phyloP scores from a whole-genome alignment of 2,797 vertebrate genomes.

The Florisuga fusca region DNA sequence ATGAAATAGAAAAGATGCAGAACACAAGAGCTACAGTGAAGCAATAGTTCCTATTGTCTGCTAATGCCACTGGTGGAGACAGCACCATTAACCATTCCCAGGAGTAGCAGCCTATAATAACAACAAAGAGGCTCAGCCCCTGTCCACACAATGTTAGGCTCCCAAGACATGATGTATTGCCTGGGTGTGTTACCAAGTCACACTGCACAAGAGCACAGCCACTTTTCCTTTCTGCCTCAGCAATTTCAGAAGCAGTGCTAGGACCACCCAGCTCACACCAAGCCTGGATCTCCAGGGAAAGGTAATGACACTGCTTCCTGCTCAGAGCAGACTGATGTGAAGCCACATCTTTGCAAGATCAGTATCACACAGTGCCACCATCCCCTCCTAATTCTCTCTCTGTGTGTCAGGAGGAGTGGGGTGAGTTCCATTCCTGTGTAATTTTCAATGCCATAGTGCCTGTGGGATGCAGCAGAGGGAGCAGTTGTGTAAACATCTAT shows the following conservation, averaged over 20 bases:
- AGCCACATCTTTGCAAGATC: background rate
- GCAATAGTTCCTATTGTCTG: background rate
- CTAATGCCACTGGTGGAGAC: background rate
- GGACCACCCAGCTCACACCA: background rate
- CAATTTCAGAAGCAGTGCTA: background rate
- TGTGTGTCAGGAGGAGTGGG: background rate
- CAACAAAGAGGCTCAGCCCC: background rate
- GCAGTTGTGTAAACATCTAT: background rate
- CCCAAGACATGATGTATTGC: background rate
- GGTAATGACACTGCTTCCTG: background rate
- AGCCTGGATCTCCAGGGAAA: background rate
- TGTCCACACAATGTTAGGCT: rapidly evolving
- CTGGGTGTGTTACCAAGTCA: background rate
- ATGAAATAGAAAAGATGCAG: background rate
- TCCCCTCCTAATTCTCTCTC: background rate
- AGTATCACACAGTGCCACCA: background rate
- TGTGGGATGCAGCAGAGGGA: background rate
- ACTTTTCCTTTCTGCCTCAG: background rate
- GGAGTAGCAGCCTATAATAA: background rate
- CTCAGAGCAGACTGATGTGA: background rate
- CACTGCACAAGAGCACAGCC: background rate
- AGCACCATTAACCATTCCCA: background rate
- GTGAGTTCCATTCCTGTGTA: background rate
- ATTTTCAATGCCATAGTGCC: background rate
- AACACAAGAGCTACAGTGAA: background rate